Evolutionary conservation across 2,888 invertebrate genomes (phyloP), one percentile per base, ranked within the genome.

Genomic region (Drosophila prostipennis): DNA sequence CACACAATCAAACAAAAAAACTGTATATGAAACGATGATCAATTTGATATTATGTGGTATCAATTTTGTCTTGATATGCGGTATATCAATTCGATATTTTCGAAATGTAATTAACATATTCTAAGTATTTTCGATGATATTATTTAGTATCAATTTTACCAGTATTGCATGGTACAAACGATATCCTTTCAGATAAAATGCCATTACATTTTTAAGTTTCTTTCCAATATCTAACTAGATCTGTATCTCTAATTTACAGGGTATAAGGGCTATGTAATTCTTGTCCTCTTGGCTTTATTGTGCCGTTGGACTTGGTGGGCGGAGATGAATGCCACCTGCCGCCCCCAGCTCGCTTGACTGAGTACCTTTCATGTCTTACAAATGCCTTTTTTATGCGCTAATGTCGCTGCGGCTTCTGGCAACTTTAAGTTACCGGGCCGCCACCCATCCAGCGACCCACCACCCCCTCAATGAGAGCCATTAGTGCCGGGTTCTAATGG

Each of bases 331-430:
- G 10, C 76, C 84, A 80, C 87, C 84, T 81, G 84, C 68, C 73
- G 65, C 49, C 46, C 16, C 56, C 58, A 52, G 16, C 11, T 42
- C 46, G 37, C 78, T 77, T 85, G 82, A 82, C 79, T 74, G 86
- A 86, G 72, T 86, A 74, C 84, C 82, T 83, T 84, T 84, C 82
- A 84, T 84, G 85, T 84, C 84, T 72, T 80, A 84, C 83, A 84
- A 84, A 84, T 84, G 87, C 78, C 71, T 81, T 84, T 87, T 84
- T 87, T 84, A 84, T 84, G 87, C 87, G 78, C 78, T 78, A 75
- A 84, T 72, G 69, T 78, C 53, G 72, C 76, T 83, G 84, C 63
- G 80, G 86, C 72, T 86, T 79, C 68, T 49, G 16, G 55, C 51
- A 71, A 74, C 74, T 76, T 72, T 55, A 64, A 71, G 52, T 52